These are phyloP conservation scores for Mustela nigripes DNA, from an alignment of 2,113 vertebrate species.

Conservation along the genomic window DNA sequence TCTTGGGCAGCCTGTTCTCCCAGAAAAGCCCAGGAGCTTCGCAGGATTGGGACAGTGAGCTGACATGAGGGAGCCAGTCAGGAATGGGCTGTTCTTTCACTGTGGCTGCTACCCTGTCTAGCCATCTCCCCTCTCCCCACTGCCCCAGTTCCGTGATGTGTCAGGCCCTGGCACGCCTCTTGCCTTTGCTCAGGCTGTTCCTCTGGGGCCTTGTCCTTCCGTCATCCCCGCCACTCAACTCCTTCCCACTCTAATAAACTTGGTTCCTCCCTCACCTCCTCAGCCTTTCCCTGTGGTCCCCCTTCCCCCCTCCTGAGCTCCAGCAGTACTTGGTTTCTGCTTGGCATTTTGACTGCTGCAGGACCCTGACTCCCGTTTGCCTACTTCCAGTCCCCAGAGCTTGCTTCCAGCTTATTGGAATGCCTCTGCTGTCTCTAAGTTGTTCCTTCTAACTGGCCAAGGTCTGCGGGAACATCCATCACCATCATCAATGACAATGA, in stretches of 20 bases:
- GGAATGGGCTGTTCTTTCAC: not conserved
- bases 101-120: rapidly evolving
- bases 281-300: not conserved
- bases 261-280: not conserved
- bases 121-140: not conserved
- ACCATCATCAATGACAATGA: not conserved
- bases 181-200: not conserved
- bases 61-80: not conserved
- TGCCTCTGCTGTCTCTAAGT: not conserved
- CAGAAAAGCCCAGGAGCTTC: not conserved
- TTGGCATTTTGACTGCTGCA: not conserved
- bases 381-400: not conserved
- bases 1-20: not conserved
- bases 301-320: not conserved
- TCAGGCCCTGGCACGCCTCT: not conserved
- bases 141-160: not conserved
- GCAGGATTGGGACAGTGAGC: not conserved
- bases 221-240: not conserved
- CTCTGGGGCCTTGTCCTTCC: not conserved
- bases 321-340: not conserved
- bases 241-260: not conserved
- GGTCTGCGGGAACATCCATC: not conserved
- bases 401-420: not conserved
- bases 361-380: not conserved
- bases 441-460: not conserved